A percentile compares a stretch with the other conserved stretches of the same genome.
phyloP scores from a whole-genome alignment of 2,888 invertebrate genomes.

The Synergus itoensis region DNA sequence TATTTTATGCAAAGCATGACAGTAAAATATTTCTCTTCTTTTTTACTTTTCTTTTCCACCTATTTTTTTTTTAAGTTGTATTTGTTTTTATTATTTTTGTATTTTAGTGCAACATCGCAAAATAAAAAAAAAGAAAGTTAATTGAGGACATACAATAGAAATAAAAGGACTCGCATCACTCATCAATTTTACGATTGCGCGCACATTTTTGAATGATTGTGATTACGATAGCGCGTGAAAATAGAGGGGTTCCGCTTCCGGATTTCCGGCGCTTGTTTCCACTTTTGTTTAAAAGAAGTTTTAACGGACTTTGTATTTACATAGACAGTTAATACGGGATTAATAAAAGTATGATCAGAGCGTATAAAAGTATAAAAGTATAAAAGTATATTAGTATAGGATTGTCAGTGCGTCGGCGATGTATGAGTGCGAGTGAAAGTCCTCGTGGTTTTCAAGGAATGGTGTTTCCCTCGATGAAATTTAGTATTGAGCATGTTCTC shows the following conservation, averaged over 20 bases:
- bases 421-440: slow-evolving; percentile 37
- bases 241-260: not conserved
- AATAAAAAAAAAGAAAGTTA: slow-evolving; percentile 1
- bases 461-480: slow-evolving; percentile 17
- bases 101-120: not conserved
- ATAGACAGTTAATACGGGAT: not conserved
- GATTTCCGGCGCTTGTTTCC: not conserved
- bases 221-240: not conserved
- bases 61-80: not conserved
- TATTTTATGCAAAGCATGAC: no score
- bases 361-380: not conserved
- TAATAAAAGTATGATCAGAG: not conserved
- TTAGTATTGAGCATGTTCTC: slow-evolving; percentile 33
- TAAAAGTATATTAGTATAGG: not conserved
- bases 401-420: slow-evolving; percentile 19
- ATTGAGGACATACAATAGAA: not conserved
- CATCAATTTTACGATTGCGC: not conserved
- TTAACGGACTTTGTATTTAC: not conserved
- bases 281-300: not conserved
- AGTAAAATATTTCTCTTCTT: no score
- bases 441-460: slow-evolving; percentile 26
- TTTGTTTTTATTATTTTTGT: no score
- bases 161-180: slow-evolving; percentile 7
- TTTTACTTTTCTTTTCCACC: not conserved
- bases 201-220: not conserved